These are phyloP conservation scores for Eurosta solidaginis DNA, from an alignment of 1,140 invertebrate species.

Conservation along the genomic window DNA sequence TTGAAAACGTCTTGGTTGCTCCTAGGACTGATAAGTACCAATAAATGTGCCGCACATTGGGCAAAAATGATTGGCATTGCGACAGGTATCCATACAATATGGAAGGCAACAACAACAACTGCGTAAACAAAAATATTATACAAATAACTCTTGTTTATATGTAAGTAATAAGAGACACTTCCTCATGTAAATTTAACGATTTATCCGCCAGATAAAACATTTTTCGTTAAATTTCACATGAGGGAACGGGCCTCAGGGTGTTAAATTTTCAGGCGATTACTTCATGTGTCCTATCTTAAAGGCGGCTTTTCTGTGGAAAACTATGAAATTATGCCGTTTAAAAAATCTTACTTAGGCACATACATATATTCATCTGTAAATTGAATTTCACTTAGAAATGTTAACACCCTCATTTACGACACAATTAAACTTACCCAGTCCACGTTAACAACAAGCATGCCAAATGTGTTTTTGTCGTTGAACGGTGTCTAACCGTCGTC, in stretches of 20 bases:
- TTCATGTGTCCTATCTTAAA: too few species aligned
- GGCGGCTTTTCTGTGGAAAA: too few species aligned
- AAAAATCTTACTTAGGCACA: neutral
- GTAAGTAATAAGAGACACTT: too few species aligned
- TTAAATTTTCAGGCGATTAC: too few species aligned
- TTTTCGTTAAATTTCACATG: too few species aligned
- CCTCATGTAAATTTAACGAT: too few species aligned
- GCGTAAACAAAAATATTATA: conserved; percentile 61
- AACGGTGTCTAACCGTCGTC: neutral
- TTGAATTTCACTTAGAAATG: neutral
- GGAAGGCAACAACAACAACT: conserved; percentile 62
- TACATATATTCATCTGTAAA: neutral
- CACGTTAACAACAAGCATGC: neutral
- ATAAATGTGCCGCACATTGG: conserved; percentile 63
- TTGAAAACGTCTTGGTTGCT: neutral
- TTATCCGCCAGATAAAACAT: too few species aligned
- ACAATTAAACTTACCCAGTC: neutral
- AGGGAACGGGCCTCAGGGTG: too few species aligned
- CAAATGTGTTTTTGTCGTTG: neutral
- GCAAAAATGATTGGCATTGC: conserved; percentile 64
- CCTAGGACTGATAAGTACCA: conserved; percentile 44
- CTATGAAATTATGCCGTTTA: too few species aligned
- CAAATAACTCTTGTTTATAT: too few species aligned
- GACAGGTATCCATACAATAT: conserved; percentile 64
- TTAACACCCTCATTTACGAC: too few species aligned